These are phyloP conservation scores for Tachycineta bicolor DNA, from an alignment of 2,113 vertebrate species.

Conservation along the genomic window DNA sequence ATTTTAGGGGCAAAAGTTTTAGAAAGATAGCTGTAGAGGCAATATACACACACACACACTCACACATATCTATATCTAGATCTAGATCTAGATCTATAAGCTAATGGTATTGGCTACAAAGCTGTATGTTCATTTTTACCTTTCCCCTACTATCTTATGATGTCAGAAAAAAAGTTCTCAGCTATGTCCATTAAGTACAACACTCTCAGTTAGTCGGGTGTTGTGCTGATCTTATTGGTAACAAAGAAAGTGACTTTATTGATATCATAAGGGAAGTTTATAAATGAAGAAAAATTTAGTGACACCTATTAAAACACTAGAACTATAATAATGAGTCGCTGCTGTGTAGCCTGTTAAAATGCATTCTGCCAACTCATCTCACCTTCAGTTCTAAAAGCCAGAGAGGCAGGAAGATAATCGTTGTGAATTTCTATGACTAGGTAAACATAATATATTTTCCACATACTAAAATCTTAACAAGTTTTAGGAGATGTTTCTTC, in stretches of 20 bases:
- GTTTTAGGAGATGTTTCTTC: background rate
- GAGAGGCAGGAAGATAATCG: background rate
- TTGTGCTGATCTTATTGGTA: background rate
- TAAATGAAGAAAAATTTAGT: background rate
- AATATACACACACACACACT: background rate
- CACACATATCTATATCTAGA: accelerated
- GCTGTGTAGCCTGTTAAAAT: background rate
- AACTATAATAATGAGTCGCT: background rate
- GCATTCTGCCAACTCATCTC: background rate
- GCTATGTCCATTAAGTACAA: background rate
- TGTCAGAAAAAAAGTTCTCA: background rate
- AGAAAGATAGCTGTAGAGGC: background rate
- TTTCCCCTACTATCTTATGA: background rate
- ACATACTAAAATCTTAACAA: background rate
- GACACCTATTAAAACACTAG: background rate
- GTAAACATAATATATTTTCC: background rate
- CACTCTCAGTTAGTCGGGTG: background rate
- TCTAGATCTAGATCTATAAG: background rate
- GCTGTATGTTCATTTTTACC: background rate
- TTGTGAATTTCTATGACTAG: background rate
- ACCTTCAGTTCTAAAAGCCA: background rate
- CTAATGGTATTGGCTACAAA: background rate
- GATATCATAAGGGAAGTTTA: background rate
- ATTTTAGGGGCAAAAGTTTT: background rate
- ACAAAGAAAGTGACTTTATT: background rate